Base-by-base conservation (phyloP, 1,140 invertebrate species). In the Eulimnadia texana region DNA sequence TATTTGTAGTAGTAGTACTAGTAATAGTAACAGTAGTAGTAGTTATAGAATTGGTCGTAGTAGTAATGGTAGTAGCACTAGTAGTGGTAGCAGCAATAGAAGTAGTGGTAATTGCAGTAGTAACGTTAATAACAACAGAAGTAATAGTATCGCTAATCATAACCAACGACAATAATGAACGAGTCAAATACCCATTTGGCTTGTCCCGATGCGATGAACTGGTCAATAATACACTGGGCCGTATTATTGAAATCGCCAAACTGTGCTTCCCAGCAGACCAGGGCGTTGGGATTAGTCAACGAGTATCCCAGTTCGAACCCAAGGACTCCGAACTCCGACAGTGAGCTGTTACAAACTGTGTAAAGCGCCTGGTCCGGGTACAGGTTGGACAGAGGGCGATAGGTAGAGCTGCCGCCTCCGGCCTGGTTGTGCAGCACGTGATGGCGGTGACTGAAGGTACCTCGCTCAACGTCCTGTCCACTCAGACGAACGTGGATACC, bases 201-300 rank as follows among this genome's bases (percentile, higher is more conserved):
- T 75, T 99, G 93, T 20, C 94, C 94, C 70, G 90, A 92, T 60
- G 86, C 86, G 64, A 99, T 91, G 73, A 99, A 99, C 76, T 98
- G 94, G 79, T 99, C 97, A 71, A 99, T 98, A 70, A 99, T 96
- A 75, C 92, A 94, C 73, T 99, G 97, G 27, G 96, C 96, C n/a
- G 92, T 98, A 73, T 99, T 99, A 72, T 86, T 84, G 73, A 99
- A 99, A 75, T 99, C 97, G 13, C 97, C 97, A 75, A 99, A 99
- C 73, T 99, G 82, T n/a, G 94, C 96, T 77, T 99, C 97, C 97
- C 97, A 99, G 61, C 90, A 83, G 0, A 99, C 93, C 56, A 99
- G 73, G 1, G 95, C 90, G 77, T 99, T 97, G 0, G 96, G 97
- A 77, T 98, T 98, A 19, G 93, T 95, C 84, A 98, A 92, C 0